Percentiles rank a stretch among this genome's conserved stretches.
Conservation (phyloP, 2,797 vertebrate genomes). For the Schizopygopsis pylzovi region DNA sequence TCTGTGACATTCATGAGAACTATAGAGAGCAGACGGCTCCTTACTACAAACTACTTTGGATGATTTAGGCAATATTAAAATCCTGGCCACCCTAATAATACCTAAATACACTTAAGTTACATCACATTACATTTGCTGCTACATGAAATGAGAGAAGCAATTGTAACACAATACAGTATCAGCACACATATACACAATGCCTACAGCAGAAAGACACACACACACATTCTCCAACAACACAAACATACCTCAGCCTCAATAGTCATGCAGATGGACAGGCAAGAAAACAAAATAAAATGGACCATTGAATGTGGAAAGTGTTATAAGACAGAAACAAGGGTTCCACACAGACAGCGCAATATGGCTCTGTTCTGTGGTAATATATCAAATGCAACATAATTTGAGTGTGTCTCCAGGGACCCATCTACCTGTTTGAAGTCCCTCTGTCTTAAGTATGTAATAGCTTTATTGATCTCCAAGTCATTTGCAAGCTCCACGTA, state of each 20-base stretch:
- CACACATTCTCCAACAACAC: slow-evolving; percentile 56
- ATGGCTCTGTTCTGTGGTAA: slow-evolving; percentile 27
- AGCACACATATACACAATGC: slow-evolving; percentile 3
- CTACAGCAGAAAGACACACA: slow-evolving; percentile 36
- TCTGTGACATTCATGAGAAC: too few species aligned
- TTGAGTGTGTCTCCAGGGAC: neutral
- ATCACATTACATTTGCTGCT: slow-evolving; percentile 24
- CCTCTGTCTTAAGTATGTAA: slow-evolving; percentile 92
- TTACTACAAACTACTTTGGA: too few species aligned
- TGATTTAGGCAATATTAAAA: too few species aligned
- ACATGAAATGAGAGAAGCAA: slow-evolving; percentile 27
- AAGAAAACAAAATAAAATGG: slow-evolving; percentile 67
- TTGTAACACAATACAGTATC: slow-evolving; percentile 11
- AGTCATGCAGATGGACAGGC: slow-evolving; percentile 76
- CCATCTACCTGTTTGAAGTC: slow-evolving; percentile 91
- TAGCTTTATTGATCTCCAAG: slow-evolving; percentile 97
- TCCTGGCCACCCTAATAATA: too few species aligned
- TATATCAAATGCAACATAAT: slow-evolving; percentile 27
- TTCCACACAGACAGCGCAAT: slow-evolving; percentile 45
- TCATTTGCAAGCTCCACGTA: slow-evolving; percentile 96
- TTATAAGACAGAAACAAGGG: slow-evolving; percentile 40
- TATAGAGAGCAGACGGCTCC: too few species aligned
- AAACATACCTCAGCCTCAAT: slow-evolving; percentile 81
- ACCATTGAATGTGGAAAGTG: slow-evolving; percentile 57
- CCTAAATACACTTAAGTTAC: neutral